phyloP scores from a whole-genome alignment of 2,797 vertebrate genomes.

The Carcharodon carcharias region DNA sequence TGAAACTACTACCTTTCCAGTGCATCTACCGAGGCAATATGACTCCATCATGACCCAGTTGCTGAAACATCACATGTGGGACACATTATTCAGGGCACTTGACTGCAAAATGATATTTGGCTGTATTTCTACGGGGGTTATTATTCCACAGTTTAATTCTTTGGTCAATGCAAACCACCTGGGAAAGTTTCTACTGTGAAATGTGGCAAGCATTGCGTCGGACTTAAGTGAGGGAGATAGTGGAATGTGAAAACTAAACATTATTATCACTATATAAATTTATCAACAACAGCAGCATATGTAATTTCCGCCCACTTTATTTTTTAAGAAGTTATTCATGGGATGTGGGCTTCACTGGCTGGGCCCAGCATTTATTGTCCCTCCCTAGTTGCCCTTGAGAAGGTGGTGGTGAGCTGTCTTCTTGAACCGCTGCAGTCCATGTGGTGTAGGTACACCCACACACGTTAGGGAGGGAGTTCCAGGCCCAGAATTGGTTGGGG shows the following conservation, averaged over 20 bases:
- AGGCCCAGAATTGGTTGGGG: too few species aligned
- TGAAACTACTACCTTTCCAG: neutral
- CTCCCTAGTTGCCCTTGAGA: neutral
- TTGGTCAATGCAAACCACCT: conserved; percentile 14
- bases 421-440: neutral
- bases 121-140: conserved; percentile 15
- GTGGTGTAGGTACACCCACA: neutral
- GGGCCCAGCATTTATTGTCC: neutral
- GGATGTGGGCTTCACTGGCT: neutral
- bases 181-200: conserved; percentile 3
- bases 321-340: neutral
- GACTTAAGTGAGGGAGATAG: neutral
- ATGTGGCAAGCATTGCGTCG: neutral
- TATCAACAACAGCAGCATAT: neutral
- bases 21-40: neutral
- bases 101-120: conserved; percentile 14
- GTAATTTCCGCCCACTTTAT: too few species aligned
- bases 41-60: neutral
- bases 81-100: conserved; percentile 11
- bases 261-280: conserved; percentile 19
- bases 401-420: neutral
- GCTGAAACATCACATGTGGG: conserved; percentile 4
- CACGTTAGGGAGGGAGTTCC: neutral
- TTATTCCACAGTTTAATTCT: neutral
- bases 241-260: neutral